phyloP scores from a whole-genome alignment of 1,140 invertebrate species.

The Drosophila pachea region DNA sequence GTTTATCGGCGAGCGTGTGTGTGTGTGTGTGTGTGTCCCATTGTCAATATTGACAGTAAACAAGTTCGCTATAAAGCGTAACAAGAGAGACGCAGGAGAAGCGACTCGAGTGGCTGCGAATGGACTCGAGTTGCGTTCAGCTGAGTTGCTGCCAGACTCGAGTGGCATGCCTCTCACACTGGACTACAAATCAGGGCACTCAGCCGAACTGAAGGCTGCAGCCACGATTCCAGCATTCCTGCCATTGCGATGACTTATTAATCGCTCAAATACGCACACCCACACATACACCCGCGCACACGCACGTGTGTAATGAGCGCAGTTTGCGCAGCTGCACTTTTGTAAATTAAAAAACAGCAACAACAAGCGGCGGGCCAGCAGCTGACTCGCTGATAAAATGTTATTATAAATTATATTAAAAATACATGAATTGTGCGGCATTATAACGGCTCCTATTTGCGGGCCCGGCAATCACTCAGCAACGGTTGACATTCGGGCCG shows the following conservation, averaged over 20 bases:
- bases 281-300: conserved; percentile 19
- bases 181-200: conserved; percentile 51
- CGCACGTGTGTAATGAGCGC: conserved; percentile 3
- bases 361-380: not conserved
- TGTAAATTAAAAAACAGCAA: conserved; percentile 53
- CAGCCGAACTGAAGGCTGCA: conserved; percentile 52
- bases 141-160: conserved; percentile 26
- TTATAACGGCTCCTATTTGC: conserved; percentile 29
- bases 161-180: conserved; percentile 19
- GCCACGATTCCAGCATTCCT: conserved; percentile 23
- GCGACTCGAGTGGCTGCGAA: not conserved
- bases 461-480: conserved; percentile 58
- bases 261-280: conserved; percentile 35
- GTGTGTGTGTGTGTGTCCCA: conserved; percentile 46
- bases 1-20: conserved; percentile 21
- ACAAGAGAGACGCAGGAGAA: conserved; percentile 35
- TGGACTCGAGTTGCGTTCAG: conserved; percentile 4
- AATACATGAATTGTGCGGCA: conserved; percentile 58
- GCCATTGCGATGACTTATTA: conserved; percentile 70
- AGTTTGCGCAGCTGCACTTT: conserved; percentile 44
- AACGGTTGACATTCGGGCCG: conserved; percentile 56
- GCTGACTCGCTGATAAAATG: conserved; percentile 47
- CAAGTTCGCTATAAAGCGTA: conserved; percentile 74
- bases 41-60: conserved; percentile 78
- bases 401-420: conserved; percentile 72